Evolutionary conservation across 2,113 vertebrate genomes (phyloP).

Genomic region (Hipposideros armiger): DNA sequence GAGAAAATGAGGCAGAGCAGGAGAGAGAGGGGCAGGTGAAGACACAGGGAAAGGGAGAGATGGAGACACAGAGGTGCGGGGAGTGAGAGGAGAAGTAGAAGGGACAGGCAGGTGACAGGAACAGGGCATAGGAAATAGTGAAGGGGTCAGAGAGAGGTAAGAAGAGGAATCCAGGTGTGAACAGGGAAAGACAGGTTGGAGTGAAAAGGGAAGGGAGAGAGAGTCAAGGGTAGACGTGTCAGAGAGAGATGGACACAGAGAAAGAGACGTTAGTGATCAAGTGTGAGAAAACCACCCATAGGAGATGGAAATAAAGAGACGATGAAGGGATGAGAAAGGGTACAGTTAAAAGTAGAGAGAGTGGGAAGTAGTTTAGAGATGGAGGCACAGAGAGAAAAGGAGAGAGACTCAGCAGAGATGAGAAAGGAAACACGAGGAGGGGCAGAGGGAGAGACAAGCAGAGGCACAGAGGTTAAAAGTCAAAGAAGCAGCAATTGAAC

Average conservation of each 20-base stretch:
- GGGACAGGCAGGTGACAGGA: background rate
- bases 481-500: background rate
- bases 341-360: fast-evolving
- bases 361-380: background rate
- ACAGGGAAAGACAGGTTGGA: background rate
- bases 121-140: background rate
- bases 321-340: background rate
- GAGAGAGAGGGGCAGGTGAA: background rate
- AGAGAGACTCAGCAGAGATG: background rate
- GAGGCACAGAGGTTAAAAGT: constrained; percentile 61
- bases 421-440: background rate
- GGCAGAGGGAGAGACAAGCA: background rate
- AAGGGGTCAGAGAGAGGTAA: too few species aligned
- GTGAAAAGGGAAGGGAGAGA: background rate
- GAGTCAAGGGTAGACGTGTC: background rate
- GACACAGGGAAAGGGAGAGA: background rate
- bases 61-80: too few species aligned
- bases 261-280: fast-evolving
- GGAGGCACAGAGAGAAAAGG: background rate
- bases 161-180: background rate
- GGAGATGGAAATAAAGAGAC: background rate
- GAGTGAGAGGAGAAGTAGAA: background rate
- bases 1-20: background rate
- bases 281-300: background rate
- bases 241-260: background rate